Base-by-base conservation (phyloP, 2,113 vertebrate species). In the Lepisosteus oculatus region DNA sequence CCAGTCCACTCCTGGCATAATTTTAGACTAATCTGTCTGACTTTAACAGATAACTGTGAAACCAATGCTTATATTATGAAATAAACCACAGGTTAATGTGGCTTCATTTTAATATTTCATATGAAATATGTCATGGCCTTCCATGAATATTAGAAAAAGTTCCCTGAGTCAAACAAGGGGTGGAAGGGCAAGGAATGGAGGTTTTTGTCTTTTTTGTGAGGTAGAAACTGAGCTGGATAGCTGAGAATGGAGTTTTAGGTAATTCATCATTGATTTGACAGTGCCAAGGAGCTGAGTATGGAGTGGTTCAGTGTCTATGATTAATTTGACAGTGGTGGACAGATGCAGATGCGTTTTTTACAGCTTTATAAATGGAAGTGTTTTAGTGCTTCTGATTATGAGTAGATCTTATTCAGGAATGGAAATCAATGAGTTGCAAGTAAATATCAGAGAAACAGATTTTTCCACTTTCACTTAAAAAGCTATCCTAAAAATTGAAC, bases 21-120 rank as follows among this genome's bases (percentile, higher is more conserved):
- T 42, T 65, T 65, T 42, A 65, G 29, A n/a, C 29, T 42, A 11
- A 65, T 43, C 62, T 65, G 62, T 65, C 62, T 41, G 9, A 9
- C 62, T 8, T 3, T 29, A 65, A 13, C 12, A 59, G 57, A n/a
- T 59, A 59, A 42, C 15, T 41, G 62, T 15, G 42, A 65, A 5
- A 15, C 3, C 11, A 29, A 8, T 3, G 1, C 62, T 65, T 43
- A 41, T 65, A 65, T 65, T 65, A 65, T 29, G 3, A 65, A 65
- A 65, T 7, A 13, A 59, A 59, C 11, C 57, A 13, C n/a, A 15
- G 62, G 42, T 65, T 3, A 65, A 65, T 65, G 62, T 65, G 42
- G 17, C 17, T 3, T 42, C 29, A 42, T 29, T 65, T 65, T 29
- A 65, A 65, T 65, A 65, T 65, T 65, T 65, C 42, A 65, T 65